Conservation (phyloP, 2,113 vertebrate genomes). For the Austrofundulus limnaeus region DNA sequence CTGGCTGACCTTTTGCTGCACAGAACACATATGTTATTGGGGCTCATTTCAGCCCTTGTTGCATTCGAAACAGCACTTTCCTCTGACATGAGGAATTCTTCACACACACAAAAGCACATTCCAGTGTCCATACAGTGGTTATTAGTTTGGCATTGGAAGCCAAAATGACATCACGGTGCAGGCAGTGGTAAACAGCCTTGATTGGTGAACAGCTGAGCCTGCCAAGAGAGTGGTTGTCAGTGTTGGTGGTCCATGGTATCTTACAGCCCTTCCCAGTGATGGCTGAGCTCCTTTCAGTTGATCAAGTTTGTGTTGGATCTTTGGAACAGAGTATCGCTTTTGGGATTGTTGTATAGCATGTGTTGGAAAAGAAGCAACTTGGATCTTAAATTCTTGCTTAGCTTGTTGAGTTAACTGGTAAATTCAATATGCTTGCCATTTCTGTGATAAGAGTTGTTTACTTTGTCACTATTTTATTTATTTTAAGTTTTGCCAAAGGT, state of each 20-base stretch:
- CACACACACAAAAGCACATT: conserved; percentile 62
- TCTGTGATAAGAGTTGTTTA: no score
- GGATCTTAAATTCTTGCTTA: conserved; percentile 55
- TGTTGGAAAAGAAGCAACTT: conserved; percentile 63
- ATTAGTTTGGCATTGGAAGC: conserved; percentile 66
- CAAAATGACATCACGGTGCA: conserved; percentile 75
- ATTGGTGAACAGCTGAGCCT: conserved; percentile 72
- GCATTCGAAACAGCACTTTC: conserved; percentile 61
- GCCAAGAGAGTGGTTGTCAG: conserved; percentile 68
- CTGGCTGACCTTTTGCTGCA: conserved; percentile 66
- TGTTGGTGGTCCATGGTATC: conserved; percentile 72
- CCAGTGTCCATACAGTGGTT: conserved; percentile 46
- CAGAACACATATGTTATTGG: conserved; percentile 51
- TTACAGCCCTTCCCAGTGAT: conserved; percentile 37
- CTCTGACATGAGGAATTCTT: conserved; percentile 66
- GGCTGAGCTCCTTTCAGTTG: conserved; percentile 42
- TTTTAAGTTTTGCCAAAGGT: no score
- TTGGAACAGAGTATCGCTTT: conserved; percentile 64
- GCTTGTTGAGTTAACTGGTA: no score
- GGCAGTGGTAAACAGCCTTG: conserved; percentile 72
- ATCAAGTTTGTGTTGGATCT: conserved; percentile 43
- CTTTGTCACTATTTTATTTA: no score
- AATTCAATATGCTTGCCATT: no score
- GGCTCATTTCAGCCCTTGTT: conserved; percentile 50
- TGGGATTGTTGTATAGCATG: conserved; percentile 46